Percentiles rank a stretch among this genome's conserved stretches.
These are phyloP conservation scores for Sturmia bella DNA, from an alignment of 2,888 invertebrate genomes.

Conservation along the genomic window DNA sequence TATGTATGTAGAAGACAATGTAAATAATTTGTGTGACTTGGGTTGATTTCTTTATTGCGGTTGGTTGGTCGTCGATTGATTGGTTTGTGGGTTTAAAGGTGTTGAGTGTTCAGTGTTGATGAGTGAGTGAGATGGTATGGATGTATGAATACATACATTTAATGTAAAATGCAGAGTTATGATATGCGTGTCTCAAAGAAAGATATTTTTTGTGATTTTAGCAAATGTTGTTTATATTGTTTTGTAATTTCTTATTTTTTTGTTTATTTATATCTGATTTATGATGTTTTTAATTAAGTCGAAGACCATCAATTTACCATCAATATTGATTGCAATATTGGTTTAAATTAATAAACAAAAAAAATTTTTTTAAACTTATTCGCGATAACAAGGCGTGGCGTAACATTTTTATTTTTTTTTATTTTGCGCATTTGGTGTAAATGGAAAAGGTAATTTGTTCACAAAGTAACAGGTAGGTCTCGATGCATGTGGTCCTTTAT, in stretches of 20 bases:
- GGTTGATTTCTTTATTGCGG: conserved; percentile 41
- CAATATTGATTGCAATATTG: conserved; percentile 33
- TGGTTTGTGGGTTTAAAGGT: conserved; percentile 15
- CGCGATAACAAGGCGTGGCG: conserved; percentile 42
- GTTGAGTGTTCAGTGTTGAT: neutral
- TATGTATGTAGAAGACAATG: neutral
- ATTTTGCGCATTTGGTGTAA: no score
- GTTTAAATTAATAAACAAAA: neutral
- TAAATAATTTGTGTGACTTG: conserved; percentile 23
- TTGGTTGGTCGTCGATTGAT: conserved; percentile 4
- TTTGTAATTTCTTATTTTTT: conserved; percentile 31
- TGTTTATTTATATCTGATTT: conserved; percentile 25
- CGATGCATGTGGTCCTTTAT: no score
- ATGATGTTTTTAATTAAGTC: conserved; percentile 44
- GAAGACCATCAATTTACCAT: conserved; percentile 24
- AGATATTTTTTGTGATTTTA: conserved; percentile 24
- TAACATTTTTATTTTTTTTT: neutral
- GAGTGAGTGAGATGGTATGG: conserved; percentile 13
- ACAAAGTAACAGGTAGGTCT: no score
- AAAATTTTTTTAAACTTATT: conserved; percentile 34
- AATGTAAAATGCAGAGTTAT: conserved; percentile 53
- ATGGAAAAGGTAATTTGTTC: no score
- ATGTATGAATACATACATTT: conserved; percentile 13
- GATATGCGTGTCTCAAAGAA: conserved; percentile 54
- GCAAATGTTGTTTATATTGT: conserved; percentile 37